Evolutionary conservation across 1,140 invertebrate genomes (phyloP).

Genomic region (Drosophila oshimai): DNA sequence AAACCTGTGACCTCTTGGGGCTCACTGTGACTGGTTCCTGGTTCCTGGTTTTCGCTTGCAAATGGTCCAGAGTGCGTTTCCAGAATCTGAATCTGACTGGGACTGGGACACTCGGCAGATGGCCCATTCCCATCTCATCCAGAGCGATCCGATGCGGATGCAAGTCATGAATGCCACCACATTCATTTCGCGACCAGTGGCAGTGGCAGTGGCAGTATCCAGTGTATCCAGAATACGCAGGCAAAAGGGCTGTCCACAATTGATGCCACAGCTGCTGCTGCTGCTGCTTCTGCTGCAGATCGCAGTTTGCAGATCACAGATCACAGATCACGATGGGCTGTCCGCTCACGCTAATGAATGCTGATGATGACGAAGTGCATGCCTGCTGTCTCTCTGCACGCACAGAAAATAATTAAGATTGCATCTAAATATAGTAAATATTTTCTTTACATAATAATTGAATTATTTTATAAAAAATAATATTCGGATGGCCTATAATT

Average conservation of each 20-base stretch:
- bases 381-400: background rate
- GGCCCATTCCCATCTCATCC: background rate
- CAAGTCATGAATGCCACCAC: constrained; percentile 41
- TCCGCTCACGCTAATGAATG: constrained; percentile 76
- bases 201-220: constrained; percentile 14
- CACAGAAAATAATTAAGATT: background rate
- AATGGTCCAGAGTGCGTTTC: background rate
- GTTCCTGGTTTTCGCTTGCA: no score
- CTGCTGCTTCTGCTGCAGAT: background rate
- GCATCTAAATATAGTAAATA: background rate
- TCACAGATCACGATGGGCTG: constrained; percentile 66
- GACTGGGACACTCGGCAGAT: constrained; percentile 17
- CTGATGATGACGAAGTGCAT: constrained; percentile 70
- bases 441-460: no score
- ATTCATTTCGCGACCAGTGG: constrained; percentile 47
- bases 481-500: no score
- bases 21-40: no score
- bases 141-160: constrained; percentile 24
- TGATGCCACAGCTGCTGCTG: constrained; percentile 26
- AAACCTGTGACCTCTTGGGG: no score
- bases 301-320: constrained; percentile 44
- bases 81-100: background rate
- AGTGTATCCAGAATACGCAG: background rate
- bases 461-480: no score
- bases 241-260: constrained; percentile 30